Percentiles rank a stretch among this genome's conserved stretches.
These are phyloP conservation scores for Hydropsyche tenuis DNA, from an alignment of 1,140 invertebrate genomes.

Conservation along the genomic window DNA sequence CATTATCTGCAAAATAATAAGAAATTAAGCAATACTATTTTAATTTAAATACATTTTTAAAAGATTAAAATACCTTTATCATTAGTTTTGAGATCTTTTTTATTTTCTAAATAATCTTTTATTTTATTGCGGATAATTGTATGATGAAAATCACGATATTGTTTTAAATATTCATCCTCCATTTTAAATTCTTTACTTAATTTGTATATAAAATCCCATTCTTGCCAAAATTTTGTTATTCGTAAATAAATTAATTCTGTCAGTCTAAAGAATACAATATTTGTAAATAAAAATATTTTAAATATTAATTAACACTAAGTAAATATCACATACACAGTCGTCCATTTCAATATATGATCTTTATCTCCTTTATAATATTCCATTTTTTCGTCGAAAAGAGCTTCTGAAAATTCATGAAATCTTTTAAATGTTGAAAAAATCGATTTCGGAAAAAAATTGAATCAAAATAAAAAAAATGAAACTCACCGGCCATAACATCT, in stretches of 20 bases:
- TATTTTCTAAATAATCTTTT: background rate
- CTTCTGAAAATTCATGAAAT: constrained; percentile 9
- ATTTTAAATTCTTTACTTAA: background rate
- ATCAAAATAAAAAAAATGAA: background rate
- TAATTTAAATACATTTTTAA: background rate
- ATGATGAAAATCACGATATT: constrained; percentile 15
- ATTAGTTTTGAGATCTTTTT: background rate
- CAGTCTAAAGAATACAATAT: background rate
- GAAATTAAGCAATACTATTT: too few relatives aligned
- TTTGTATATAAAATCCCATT: constrained; percentile 19
- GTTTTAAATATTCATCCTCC: background rate
- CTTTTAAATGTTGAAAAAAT: background rate
- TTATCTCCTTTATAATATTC: constrained; percentile 21
- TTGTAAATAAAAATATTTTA: background rate
- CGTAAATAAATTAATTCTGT: constrained; percentile 20
- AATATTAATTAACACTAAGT: background rate
- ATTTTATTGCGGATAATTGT: constrained; percentile 12
- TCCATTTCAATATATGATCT: constrained; percentile 4
- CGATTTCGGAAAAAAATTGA: background rate
- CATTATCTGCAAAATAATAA: background rate
- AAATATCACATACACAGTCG: background rate
- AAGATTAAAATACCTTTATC: constrained; percentile 9
- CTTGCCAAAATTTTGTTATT: constrained; percentile 32
- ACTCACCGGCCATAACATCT: constrained; percentile 11
- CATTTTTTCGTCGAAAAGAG: constrained; percentile 1